These are phyloP conservation scores for Papilio demoleus DNA, from an alignment of 2,888 invertebrate genomes.

Conservation along the genomic window DNA sequence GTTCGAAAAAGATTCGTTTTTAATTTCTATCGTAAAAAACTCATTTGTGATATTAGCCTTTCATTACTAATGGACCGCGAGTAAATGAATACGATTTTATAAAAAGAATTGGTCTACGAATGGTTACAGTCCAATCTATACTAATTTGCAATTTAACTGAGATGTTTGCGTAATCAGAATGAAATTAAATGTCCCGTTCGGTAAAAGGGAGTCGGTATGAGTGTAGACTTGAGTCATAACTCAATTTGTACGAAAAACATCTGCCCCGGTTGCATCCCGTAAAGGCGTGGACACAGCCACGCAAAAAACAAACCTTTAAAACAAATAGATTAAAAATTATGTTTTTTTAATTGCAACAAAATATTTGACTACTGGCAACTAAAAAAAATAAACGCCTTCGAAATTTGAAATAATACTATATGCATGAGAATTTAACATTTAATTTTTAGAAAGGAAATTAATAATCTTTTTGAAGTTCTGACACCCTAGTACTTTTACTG, in stretches of 20 bases:
- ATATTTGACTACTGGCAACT: too few relatives aligned
- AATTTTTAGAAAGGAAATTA: too few relatives aligned
- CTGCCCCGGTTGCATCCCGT: constrained; percentile 54
- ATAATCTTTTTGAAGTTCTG: neutral
- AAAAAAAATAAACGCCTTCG: too few relatives aligned
- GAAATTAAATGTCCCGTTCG: constrained; percentile 43
- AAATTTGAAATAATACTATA: too few relatives aligned
- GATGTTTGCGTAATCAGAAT: constrained; percentile 45
- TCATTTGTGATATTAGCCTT: constrained; percentile 34
- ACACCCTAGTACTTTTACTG: neutral
- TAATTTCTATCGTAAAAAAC: constrained; percentile 29
- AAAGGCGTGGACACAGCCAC: constrained; percentile 45
- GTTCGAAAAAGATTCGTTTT: constrained; percentile 14
- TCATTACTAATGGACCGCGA: constrained; percentile 35
- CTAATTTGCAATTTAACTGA: constrained; percentile 29
- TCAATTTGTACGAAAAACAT: constrained; percentile 61
- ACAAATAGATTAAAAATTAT: neutral
- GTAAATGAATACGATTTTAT: constrained; percentile 18
- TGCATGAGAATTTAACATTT: too few relatives aligned
- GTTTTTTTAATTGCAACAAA: too few relatives aligned
- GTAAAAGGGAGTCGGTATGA: constrained; percentile 45
- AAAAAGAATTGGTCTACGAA: constrained; percentile 11
- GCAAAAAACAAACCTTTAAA: neutral
- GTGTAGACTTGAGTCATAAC: constrained; percentile 51
- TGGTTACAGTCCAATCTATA: constrained; percentile 30